Evolutionary conservation across 2,113 vertebrate genomes (phyloP).

Genomic region (Mustelus asterias): DNA sequence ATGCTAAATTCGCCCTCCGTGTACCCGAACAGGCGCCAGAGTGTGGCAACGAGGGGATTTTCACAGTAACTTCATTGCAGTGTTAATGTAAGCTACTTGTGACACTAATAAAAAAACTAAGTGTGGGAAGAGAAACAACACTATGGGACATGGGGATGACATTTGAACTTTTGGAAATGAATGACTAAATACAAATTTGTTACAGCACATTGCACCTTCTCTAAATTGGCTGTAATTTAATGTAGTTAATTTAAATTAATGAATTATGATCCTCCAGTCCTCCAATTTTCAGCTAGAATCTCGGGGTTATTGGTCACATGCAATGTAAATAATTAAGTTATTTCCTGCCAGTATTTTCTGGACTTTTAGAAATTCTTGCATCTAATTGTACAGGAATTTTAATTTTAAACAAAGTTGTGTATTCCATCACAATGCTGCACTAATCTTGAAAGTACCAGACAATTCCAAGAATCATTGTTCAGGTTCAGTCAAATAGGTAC

Average conservation of each 20-base stretch:
- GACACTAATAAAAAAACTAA: no score
- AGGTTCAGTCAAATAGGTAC: not conserved
- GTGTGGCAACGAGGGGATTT: no score
- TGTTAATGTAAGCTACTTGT: no score
- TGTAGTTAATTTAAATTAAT: not conserved
- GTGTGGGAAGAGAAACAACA: no score
- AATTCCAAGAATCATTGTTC: not conserved
- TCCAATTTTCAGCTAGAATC: not conserved
- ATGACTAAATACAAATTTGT: not conserved
- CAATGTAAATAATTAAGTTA: not conserved
- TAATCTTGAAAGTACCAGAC: not conserved
- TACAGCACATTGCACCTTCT: not conserved
- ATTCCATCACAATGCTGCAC: not conserved
- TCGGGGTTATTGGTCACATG: not conserved
- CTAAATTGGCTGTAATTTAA: not conserved
- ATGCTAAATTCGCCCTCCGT: no score
- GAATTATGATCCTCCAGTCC: not conserved
- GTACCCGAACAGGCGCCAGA: no score
- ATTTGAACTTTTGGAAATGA: not conserved
- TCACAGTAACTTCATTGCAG: no score
- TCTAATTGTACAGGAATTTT: not conserved
- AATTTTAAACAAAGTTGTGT: not conserved
- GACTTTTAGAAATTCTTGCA: not conserved
- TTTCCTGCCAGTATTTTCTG: slow-evolving; percentile 11
- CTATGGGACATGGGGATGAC: not conserved